A percentile compares a stretch with the other conserved stretches of the same genome.
Evolutionary conservation across 2,888 invertebrate species (phyloP).

Genomic region (Phoenoteleia sp.): DNA sequence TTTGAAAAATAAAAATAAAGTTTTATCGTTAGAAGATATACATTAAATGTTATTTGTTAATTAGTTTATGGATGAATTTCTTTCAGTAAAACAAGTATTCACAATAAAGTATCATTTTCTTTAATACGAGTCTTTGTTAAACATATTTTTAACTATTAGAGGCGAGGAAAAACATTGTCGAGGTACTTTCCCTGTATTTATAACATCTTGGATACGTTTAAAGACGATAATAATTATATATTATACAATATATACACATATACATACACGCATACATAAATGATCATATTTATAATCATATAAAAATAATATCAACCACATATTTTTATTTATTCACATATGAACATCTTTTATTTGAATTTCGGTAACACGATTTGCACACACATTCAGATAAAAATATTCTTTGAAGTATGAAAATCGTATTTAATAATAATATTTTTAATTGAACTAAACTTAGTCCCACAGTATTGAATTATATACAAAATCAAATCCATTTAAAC

Average conservation of each 20-base stretch:
- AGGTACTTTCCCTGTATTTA: background rate
- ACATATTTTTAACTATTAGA: background rate
- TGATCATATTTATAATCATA: slow-evolving; percentile 19
- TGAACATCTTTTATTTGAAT: slow-evolving; percentile 4
- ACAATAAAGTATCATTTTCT: background rate
- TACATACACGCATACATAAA: slow-evolving; percentile 21
- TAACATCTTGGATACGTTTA: slow-evolving; percentile 4
- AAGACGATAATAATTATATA: slow-evolving; percentile 23
- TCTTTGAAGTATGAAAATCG: background rate
- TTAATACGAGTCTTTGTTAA: background rate
- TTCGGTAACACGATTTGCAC: background rate
- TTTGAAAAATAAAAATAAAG: too few species aligned
- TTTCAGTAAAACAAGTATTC: background rate
- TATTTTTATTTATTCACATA: slow-evolving; percentile 20
- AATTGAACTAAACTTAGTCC: background rate
- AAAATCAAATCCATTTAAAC: background rate
- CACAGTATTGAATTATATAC: background rate
- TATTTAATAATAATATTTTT: background rate
- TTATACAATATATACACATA: slow-evolving; percentile 26
- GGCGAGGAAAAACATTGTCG: background rate
- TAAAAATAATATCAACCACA: slow-evolving; percentile 17
- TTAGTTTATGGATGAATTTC: too few species aligned
- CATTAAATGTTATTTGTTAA: too few species aligned
- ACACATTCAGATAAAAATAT: background rate
- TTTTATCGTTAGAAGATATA: too few species aligned